Evolutionary conservation across 2,113 vertebrate genomes (phyloP).

Genomic region (Oncorhynchus nerka): DNA sequence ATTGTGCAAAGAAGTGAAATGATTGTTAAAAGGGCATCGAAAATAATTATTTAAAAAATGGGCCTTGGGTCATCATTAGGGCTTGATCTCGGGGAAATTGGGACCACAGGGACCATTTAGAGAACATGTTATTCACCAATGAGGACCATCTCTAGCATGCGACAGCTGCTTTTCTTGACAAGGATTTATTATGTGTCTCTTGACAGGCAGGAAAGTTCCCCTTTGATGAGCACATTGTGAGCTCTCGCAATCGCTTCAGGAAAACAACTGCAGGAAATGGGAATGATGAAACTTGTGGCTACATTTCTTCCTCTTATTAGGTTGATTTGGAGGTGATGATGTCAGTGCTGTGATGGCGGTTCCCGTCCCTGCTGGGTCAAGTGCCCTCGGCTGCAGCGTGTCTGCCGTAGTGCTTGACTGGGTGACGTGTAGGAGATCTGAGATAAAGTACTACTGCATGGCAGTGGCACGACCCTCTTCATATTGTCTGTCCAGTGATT

Average conservation of each 20-base stretch:
- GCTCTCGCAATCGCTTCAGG: slow-evolving; percentile 54
- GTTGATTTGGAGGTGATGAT: slow-evolving; percentile 14
- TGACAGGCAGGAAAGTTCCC: slow-evolving; percentile 46
- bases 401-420: slow-evolving; percentile 36
- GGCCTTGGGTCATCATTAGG: slow-evolving; percentile 74
- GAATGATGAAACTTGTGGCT: slow-evolving; percentile 30
- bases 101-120: slow-evolving; percentile 51
- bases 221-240: slow-evolving; percentile 57
- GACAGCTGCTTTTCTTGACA: slow-evolving; percentile 43
- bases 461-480: too few relatives aligned
- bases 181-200: slow-evolving; percentile 45
- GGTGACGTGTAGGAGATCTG: slow-evolving; percentile 20
- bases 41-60: slow-evolving; percentile 69
- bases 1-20: slow-evolving; percentile 71
- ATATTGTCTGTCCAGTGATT: neutral
- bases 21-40: slow-evolving; percentile 69
- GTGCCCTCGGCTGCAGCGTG: slow-evolving; percentile 54
- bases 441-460: slow-evolving; percentile 13
- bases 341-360: slow-evolving; percentile 38
- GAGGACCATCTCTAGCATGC: slow-evolving; percentile 43
- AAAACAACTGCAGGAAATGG: slow-evolving; percentile 46
- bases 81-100: slow-evolving; percentile 59
- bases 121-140: slow-evolving; percentile 62
- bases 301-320: neutral
- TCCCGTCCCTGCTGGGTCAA: slow-evolving; percentile 41